Evolutionary conservation across 2,797 vertebrate genomes (phyloP), one percentile per base, ranked within the genome.

Genomic region (Sebastes goodei): DNA sequence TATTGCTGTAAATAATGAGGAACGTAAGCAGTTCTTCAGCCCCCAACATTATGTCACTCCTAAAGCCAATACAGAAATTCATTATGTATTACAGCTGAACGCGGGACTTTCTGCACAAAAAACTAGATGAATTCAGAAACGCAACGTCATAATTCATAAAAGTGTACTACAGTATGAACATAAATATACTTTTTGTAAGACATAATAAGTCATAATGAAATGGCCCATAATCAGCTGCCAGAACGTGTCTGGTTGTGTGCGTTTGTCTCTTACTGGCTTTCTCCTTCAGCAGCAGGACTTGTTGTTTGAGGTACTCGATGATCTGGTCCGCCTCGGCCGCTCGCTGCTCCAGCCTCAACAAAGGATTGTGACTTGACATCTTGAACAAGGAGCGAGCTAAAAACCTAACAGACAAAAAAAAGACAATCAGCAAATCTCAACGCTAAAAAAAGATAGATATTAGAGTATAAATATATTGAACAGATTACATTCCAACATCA

Each of bases 221-320:
- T 35, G 30, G 30, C 11, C 3, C 2, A 5, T 42, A 29, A 55
- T 55, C 29, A 33, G 29, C n/a, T 69, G 30, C 25, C 29, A 35
- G 0, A 56, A 56, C 32, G 23, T 21, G 74, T 27, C 8, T 64
- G 5, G 10, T 20, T 23, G 65, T 35, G 52, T 17, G 32, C 4
- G 32, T 38, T 46, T 32, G 6, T n/a, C 12, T 76, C 97, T 96
- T 96, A 99, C 99, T 94, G 86, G 98, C 96, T 97, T 99, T 99
- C 84, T 99, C 97, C 91, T 99, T 99, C 17, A 99, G 96, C 85
- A 99, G 95, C 91, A 97, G 96, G 87, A 99, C 96, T 94, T 99
- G 99, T 76, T 98, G 97, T 91, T 99, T 99, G 78, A 99, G 97
- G 93, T 97, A 99, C 79, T 97, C 97, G 74, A 99, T 99, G 90